These are phyloP conservation scores for Galbula dea DNA, from an alignment of 2,113 vertebrate species.

Conservation along the genomic window DNA sequence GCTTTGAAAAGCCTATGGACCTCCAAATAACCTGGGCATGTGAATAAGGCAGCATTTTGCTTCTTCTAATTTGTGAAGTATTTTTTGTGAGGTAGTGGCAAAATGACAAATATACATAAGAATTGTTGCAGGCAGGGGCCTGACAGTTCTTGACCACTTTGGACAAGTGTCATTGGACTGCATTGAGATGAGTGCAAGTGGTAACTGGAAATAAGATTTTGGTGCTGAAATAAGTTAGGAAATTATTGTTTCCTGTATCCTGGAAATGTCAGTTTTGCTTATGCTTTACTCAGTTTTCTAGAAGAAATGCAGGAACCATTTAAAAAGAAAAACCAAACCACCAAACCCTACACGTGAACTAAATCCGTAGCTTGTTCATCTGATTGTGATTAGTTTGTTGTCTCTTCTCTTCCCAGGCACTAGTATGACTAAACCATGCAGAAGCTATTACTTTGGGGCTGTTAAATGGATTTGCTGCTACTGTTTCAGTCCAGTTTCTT, in stretches of 20 bases:
- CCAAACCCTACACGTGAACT: neutral
- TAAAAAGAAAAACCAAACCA: neutral
- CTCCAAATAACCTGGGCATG: rapidly evolving
- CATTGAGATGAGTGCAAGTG: neutral
- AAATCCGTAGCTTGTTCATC: neutral
- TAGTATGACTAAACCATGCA: neutral
- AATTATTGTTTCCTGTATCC: neutral
- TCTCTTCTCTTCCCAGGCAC: neutral
- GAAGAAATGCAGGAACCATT: neutral
- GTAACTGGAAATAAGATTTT: neutral
- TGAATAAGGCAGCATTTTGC: rapidly evolving
- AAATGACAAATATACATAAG: neutral
- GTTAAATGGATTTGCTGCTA: neutral
- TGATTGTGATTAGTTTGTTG: neutral
- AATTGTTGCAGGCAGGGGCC: neutral
- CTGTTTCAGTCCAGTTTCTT: neutral
- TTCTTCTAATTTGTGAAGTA: neutral
- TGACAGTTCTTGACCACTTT: neutral
- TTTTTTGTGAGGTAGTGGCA: neutral
- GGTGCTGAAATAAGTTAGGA: neutral
- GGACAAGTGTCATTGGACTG: neutral
- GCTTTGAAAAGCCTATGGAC: neutral
- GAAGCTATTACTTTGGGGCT: neutral
- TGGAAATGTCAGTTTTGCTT: neutral
- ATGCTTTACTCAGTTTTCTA: neutral